Base-by-base conservation (phyloP, 2,113 vertebrate genomes). In the Pygathrix nemaeus region DNA sequence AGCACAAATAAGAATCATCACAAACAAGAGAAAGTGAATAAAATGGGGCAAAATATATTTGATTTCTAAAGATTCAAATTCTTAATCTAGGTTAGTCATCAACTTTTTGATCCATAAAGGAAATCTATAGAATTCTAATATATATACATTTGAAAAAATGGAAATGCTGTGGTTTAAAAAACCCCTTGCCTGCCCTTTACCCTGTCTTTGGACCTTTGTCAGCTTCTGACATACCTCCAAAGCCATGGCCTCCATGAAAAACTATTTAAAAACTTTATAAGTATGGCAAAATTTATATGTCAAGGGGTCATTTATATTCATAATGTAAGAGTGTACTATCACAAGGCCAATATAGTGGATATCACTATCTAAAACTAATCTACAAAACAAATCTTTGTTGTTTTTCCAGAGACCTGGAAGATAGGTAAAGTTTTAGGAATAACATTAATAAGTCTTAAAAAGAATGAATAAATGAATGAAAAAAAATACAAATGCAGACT, bases 21-120 rank as follows among this genome's bases (percentile, higher is more conserved):
- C 13, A 96, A 59, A 68, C 35, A 96, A 75, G 27, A 93, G 50
- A 92, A 82, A 76, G 17, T 68, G 11, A 90, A 70, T 68, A 64
- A 97, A 92, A 93, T 45, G 64, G 73, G 13, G 0, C 2, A 40
- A 79, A 68, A 72, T 86, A 30, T 59, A 85, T 93, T 96, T 93
- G 38, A 93, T 94, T 94, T 90, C 73, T 97, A 75, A 96, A 94
- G 59, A 68, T 66, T 97, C 40, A 30, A 38, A 90, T 97, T 96
- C 35, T 95, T 88, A 95, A 64, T 92, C 40, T 96, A 72, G 25
- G 48, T 76, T 94, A 90, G 52, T 84, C 79, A 5, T 82, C 75
- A 91, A 35, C 30, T 92, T 93, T 97, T 88, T 57, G 38, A 82
- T 91, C 7, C 43, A 13, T 81, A 96, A 88, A 86, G 86, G 52